Evolutionary conservation across 2,888 invertebrate species (phyloP).

Genomic region (Heteropelma amictum): DNA sequence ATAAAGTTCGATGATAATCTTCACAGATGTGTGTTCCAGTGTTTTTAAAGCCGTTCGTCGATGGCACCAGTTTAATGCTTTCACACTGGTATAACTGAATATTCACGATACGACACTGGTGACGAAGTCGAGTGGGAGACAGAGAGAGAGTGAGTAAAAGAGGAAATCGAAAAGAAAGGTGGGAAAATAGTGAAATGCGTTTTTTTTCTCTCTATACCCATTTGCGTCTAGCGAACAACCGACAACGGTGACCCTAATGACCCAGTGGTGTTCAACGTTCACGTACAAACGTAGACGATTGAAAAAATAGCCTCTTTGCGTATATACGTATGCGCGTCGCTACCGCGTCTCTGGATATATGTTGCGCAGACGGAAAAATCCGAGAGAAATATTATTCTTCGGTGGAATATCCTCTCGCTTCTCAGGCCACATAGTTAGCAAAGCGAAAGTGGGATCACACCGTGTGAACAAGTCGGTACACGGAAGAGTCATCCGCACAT

Average conservation of each 20-base stretch:
- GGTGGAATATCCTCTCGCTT: background rate
- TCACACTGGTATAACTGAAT: conserved; percentile 25
- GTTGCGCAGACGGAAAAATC: background rate
- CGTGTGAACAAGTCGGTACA: conserved; percentile 40
- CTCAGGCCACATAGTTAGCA: background rate
- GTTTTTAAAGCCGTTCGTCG: background rate
- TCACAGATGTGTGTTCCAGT: background rate
- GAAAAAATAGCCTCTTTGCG: too few relatives aligned
- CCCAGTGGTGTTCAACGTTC: conserved; percentile 17
- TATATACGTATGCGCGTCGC: too few relatives aligned
- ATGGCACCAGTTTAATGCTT: conserved; percentile 38
- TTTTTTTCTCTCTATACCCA: conserved; percentile 17
- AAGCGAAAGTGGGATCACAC: conserved; percentile 48
- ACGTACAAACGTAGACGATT: background rate
- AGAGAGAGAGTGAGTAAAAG: background rate
- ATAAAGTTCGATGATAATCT: conserved; percentile 51
- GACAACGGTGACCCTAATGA: conserved; percentile 15
- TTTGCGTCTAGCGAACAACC: background rate
- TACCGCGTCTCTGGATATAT: too few relatives aligned
- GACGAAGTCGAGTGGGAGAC: background rate
- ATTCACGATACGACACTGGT: conserved; percentile 6
- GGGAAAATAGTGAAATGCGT: too few relatives aligned
- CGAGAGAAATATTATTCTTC: conserved; percentile 1
- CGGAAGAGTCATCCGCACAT: conserved; percentile 16
- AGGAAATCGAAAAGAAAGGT: background rate